These are phyloP conservation scores for Orbicella faveolata DNA, from an alignment of 64 coral and sea anemone species.

Conservation along the genomic window DNA sequence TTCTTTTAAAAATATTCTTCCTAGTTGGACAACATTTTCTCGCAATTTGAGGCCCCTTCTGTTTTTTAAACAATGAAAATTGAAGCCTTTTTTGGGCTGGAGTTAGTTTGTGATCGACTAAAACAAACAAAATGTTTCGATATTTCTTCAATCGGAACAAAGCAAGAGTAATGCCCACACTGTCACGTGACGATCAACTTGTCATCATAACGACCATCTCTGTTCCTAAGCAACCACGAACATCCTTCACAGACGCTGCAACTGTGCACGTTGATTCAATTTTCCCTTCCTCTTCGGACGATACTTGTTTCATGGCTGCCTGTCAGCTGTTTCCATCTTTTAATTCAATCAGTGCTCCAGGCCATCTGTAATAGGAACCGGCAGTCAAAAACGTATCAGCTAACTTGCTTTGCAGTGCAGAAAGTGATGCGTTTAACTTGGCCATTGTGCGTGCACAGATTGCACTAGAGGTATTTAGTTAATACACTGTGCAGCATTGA, in stretches of 20 bases:
- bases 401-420: not conserved
- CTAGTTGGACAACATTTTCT: too few species aligned
- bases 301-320: not conserved
- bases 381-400: not conserved
- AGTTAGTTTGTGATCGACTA: too few species aligned
- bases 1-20: too few species aligned
- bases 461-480: too few species aligned
- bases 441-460: not conserved
- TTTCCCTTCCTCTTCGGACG: not conserved
- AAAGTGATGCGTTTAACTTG: too few species aligned
- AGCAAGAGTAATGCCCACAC: not conserved
- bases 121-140: too few species aligned
- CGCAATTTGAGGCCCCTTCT: too few species aligned
- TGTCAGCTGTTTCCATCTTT: constrained; percentile 33
- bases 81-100: too few species aligned
- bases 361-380: constrained; percentile 56
- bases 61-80: too few species aligned
- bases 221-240: too few species aligned
- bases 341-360: constrained; percentile 74
- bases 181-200: not conserved
- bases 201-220: not conserved
- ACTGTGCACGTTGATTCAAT: not conserved
- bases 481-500: too few species aligned
- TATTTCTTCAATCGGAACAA: not conserved
- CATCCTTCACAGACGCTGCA: not conserved